Evolutionary conservation across 2,113 vertebrate genomes (phyloP).

Genomic region (Ophthalmolycus amberensis): DNA sequence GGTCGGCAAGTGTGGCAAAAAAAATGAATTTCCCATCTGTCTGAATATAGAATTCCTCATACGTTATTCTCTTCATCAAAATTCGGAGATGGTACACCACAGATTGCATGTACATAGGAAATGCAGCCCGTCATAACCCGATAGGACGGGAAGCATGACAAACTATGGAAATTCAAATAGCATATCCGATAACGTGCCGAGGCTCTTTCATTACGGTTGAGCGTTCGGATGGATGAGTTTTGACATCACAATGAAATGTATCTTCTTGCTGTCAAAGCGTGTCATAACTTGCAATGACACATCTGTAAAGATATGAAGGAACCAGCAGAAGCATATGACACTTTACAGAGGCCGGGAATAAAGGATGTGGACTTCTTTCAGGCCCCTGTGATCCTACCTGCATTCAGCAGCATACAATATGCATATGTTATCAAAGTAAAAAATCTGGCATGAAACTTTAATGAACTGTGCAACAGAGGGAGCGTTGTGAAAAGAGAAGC

Average conservation of each 20-base stretch:
- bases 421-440: conserved; percentile 82
- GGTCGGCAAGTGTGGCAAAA: neutral
- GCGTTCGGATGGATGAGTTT: conserved; percentile 52
- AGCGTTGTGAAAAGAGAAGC: conserved; percentile 68
- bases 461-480: conserved; percentile 72
- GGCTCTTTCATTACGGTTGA: conserved; percentile 34
- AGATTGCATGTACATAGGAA: conserved; percentile 53
- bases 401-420: conserved; percentile 79
- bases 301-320: conserved; percentile 40
- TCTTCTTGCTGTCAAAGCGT: conserved; percentile 37
- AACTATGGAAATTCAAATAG: conserved; percentile 65
- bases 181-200: conserved; percentile 48
- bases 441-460: conserved; percentile 83
- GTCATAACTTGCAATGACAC: conserved; percentile 50
- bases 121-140: conserved; percentile 45
- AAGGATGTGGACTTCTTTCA: conserved; percentile 41
- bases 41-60: conserved; percentile 39
- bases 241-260: conserved; percentile 52
- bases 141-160: conserved; percentile 43
- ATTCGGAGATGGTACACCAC: conserved; percentile 45
- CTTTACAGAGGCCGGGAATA: conserved; percentile 42
- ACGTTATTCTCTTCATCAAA: conserved; percentile 60
- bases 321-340: conserved; percentile 25
- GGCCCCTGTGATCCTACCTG: conserved; percentile 68
- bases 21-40: conserved; percentile 58